phyloP scores from a whole-genome alignment of 2,113 vertebrate species.

The Jaculus jaculus region DNA sequence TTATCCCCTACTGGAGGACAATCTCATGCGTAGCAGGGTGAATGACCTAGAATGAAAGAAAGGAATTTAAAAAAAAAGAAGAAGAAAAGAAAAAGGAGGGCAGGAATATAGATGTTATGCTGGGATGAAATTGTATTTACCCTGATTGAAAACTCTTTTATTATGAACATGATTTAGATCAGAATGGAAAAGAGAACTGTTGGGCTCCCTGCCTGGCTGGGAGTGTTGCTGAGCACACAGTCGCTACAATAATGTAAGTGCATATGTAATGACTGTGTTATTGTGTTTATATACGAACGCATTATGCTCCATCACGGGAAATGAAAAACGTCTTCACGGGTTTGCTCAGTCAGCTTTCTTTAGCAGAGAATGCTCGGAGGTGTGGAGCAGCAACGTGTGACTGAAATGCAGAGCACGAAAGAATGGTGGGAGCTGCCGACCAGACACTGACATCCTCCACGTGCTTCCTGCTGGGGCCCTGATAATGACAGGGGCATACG shows the following conservation, averaged over 20 bases:
- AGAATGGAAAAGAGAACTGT: constrained; percentile 78
- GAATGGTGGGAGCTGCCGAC: constrained; percentile 40
- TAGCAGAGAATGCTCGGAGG: constrained; percentile 77
- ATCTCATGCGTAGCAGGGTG: constrained; percentile 76
- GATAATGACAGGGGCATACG: accelerated
- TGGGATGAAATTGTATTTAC: constrained; percentile 82
- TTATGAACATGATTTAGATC: constrained; percentile 84
- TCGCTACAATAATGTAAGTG: constrained; percentile 77
- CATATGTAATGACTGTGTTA: constrained; percentile 83
- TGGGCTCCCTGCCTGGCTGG: constrained; percentile 79
- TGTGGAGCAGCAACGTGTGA: constrained; percentile 75
- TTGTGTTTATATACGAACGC: constrained; percentile 84
- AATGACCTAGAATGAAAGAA: constrained; percentile 83
- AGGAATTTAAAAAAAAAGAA: constrained; percentile 49
- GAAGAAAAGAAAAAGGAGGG: constrained; percentile 51
- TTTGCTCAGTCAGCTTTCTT: constrained; percentile 85
- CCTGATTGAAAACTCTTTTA: constrained; percentile 86
- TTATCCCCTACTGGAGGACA: constrained; percentile 80
- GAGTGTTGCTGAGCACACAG: constrained; percentile 72
- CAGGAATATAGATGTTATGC: constrained; percentile 67
- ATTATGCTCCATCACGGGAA: constrained; percentile 83
- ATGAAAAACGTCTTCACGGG: constrained; percentile 83
- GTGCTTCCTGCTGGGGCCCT: accelerated
- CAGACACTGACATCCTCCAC: neutral
- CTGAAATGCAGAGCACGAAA: constrained; percentile 70